These are phyloP conservation scores for Todiramphus chloris DNA, from an alignment of 2,113 vertebrate species.

Conservation along the genomic window DNA sequence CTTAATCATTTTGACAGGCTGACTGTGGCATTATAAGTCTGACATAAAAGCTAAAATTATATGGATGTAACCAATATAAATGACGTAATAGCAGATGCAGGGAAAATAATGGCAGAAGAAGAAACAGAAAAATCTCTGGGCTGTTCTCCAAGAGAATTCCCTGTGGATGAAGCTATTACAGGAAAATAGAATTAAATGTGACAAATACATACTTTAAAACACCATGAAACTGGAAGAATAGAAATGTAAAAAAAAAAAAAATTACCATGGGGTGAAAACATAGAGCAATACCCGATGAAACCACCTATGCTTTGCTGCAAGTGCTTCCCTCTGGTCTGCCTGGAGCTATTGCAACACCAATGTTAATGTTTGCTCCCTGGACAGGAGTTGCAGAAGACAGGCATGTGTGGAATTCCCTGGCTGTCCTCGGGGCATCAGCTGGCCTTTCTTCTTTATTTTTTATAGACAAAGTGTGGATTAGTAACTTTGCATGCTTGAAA, in stretches of 20 bases:
- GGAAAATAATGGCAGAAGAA: slow-evolving; percentile 25
- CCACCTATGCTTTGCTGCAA: background rate
- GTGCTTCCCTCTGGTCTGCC: background rate
- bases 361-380: background rate
- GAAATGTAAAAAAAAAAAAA: background rate
- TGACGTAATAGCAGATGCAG: slow-evolving; percentile 25
- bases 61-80: background rate
- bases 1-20: background rate
- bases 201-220: slow-evolving; percentile 12
- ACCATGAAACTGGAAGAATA: background rate
- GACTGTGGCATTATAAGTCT: background rate
- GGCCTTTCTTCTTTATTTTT: background rate
- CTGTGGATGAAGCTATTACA: background rate
- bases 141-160: slow-evolving; percentile 15
- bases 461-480: slow-evolving; percentile 29
- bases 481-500: slow-evolving; percentile 13
- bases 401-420: background rate
- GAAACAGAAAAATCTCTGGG: slow-evolving; percentile 36
- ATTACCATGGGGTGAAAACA: background rate
- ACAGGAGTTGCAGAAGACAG: background rate
- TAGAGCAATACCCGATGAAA: background rate
- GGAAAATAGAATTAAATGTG: slow-evolving; percentile 25
- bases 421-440: background rate
- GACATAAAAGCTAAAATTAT: slow-evolving; percentile 21
- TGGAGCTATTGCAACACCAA: background rate